phyloP scores from a whole-genome alignment of 2,888 invertebrate genomes.

The Gisinianus flammeolus region DNA sequence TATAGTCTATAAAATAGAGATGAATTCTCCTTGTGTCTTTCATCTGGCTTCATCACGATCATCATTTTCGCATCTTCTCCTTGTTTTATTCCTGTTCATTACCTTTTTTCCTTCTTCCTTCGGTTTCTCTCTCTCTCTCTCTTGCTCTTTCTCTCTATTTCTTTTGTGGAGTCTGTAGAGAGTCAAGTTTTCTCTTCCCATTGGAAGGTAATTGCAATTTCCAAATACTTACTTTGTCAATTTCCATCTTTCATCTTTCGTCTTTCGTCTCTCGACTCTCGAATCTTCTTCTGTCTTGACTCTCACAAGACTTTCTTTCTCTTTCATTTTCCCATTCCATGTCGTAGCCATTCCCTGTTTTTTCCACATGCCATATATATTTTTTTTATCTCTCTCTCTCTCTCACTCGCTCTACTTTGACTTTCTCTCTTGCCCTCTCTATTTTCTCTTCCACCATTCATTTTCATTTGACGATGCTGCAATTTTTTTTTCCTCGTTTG shows the following conservation, averaged over 20 bases:
- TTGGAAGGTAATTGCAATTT: constrained; percentile 3
- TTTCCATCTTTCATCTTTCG: background rate
- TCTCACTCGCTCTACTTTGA: too few species aligned
- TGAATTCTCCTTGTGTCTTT: background rate
- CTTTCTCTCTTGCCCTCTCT: too few species aligned
- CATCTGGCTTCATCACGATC: background rate
- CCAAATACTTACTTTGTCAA: background rate
- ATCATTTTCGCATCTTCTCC: background rate
- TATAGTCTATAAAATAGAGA: background rate
- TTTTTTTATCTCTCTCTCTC: too few species aligned
- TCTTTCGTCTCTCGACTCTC: background rate
- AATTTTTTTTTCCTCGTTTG: too few species aligned
- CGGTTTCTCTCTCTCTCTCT: constrained; percentile 6
- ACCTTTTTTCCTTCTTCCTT: background rate
- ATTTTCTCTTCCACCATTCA: too few species aligned
- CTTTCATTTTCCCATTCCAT: background rate
- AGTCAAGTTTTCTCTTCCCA: too few species aligned
- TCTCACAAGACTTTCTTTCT: background rate
- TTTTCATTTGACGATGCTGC: too few species aligned
- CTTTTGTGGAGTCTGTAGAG: background rate
- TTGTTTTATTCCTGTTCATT: background rate
- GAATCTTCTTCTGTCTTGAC: background rate
- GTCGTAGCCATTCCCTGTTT: too few species aligned
- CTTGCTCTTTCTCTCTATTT: background rate
- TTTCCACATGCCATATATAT: too few species aligned